phyloP scores from a whole-genome alignment of 2,113 vertebrate species.

The Emydocephalus ijimae region DNA sequence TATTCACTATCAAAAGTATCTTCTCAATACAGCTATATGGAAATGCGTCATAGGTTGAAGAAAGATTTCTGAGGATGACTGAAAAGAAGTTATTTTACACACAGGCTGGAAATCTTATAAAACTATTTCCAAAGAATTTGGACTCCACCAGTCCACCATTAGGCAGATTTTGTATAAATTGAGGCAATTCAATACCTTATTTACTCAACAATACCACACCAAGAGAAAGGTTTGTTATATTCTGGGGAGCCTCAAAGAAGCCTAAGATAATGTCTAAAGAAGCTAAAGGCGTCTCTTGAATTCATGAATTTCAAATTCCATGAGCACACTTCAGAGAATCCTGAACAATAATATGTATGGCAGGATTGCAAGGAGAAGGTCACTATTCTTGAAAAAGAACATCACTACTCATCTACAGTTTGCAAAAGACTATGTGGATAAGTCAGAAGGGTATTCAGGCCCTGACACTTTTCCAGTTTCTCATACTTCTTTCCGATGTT shows the following conservation, averaged over 20 bases:
- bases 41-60: neutral
- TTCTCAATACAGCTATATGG: neutral
- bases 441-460: no score
- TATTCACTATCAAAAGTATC: neutral
- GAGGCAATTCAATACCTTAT: neutral
- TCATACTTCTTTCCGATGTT: neutral
- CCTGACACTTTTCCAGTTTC: neutral
- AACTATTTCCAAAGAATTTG: no score
- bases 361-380: neutral
- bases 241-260: neutral
- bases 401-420: no score
- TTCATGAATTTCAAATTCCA: neutral
- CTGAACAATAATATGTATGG: neutral
- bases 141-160: neutral
- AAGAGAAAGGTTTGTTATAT: neutral
- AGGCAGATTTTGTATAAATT: neutral
- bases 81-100: neutral
- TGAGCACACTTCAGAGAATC: neutral
- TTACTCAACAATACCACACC: neutral
- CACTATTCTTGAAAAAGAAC: neutral
- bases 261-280: neutral
- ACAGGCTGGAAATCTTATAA: neutral
- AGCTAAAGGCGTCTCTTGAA: neutral
- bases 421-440: no score
- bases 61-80: neutral